Percentiles rank a stretch among this genome's conserved stretches.
Evolutionary conservation across 2,888 invertebrate genomes (phyloP).

Genomic region (Merodon equestris): DNA sequence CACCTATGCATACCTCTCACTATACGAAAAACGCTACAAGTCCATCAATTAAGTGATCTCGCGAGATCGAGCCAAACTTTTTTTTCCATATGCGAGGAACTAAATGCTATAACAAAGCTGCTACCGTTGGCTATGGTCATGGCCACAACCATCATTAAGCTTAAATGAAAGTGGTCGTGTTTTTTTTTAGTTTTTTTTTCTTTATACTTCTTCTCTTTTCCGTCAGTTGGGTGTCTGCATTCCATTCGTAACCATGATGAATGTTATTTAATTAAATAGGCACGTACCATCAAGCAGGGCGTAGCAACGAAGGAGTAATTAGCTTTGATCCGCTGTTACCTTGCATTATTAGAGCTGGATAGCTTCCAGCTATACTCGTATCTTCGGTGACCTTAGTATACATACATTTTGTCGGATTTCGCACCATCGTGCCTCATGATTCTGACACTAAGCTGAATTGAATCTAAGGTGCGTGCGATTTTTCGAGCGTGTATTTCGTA

Average conservation of each 20-base stretch:
- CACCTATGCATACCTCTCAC: too few relatives aligned
- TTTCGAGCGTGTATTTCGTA: slow-evolving; percentile 33
- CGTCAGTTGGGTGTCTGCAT: slow-evolving; percentile 35
- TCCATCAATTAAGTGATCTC: slow-evolving; percentile 48
- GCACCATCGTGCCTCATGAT: slow-evolving; percentile 47
- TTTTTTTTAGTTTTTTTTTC: not conserved
- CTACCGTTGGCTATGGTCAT: slow-evolving; percentile 68
- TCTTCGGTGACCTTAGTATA: slow-evolving; percentile 31
- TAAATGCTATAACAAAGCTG: slow-evolving; percentile 55
- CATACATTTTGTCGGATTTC: slow-evolving; percentile 40
- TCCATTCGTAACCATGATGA: slow-evolving; percentile 59
- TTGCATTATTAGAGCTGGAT: slow-evolving; percentile 50
- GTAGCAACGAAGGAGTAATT: slow-evolving; percentile 60
- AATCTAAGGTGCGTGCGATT: slow-evolving; percentile 48
- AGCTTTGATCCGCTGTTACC: slow-evolving; percentile 58
- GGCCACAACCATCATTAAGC: slow-evolving; percentile 55
- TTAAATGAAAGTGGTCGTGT: slow-evolving; percentile 56
- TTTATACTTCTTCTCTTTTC: slow-evolving; percentile 5
- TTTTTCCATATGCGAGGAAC: slow-evolving; percentile 53
- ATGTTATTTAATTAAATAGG: slow-evolving; percentile 61
- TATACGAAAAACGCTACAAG: slow-evolving; percentile 21
- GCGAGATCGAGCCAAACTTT: slow-evolving; percentile 39
- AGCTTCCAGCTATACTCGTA: slow-evolving; percentile 37
- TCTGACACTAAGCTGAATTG: slow-evolving; percentile 11
- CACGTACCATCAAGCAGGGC: slow-evolving; percentile 61